Percentiles rank a stretch among this genome's conserved stretches.
Evolutionary conservation across 2,113 vertebrate species (phyloP).

Genomic region (Protomyctophum bolini): DNA sequence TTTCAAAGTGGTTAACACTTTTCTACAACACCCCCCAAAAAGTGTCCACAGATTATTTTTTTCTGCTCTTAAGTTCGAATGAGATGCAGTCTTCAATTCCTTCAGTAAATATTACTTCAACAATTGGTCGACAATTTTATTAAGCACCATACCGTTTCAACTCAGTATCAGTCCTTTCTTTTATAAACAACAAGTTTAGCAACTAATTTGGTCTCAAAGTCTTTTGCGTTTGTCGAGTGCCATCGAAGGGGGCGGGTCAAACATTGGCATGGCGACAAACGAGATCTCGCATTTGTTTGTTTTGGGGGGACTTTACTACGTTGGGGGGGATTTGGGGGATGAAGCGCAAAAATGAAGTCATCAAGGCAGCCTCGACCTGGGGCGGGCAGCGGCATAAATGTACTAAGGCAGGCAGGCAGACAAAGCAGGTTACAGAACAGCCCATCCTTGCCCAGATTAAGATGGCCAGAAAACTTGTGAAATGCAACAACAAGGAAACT

Average conservation of each 20-base stretch:
- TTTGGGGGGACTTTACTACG: neutral
- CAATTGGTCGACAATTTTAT: neutral
- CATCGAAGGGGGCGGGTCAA: neutral
- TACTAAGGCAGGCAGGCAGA: slow-evolving; percentile 23
- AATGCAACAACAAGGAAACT: neutral
- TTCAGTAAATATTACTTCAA: neutral
- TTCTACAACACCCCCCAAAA: too few species aligned
- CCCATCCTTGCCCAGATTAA: slow-evolving; percentile 30
- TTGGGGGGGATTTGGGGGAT: neutral
- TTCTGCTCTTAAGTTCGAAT: neutral
- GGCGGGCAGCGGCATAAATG: neutral
- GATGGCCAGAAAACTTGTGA: slow-evolving; percentile 6
- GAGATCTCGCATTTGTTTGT: neutral
- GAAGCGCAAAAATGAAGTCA: neutral
- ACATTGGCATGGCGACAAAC: slow-evolving; percentile 3
- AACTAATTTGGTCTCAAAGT: too few species aligned
- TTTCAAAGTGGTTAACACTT: too few species aligned
- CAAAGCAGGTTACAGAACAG: slow-evolving; percentile 10
- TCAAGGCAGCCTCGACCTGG: neutral
- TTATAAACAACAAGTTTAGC: too few species aligned
- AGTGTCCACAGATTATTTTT: neutral
- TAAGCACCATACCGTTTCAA: neutral
- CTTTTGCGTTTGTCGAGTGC: neutral
- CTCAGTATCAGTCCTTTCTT: neutral
- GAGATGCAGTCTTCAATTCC: neutral